Base-by-base conservation (phyloP, 2,797 vertebrate species). In the Ispidina picta region DNA sequence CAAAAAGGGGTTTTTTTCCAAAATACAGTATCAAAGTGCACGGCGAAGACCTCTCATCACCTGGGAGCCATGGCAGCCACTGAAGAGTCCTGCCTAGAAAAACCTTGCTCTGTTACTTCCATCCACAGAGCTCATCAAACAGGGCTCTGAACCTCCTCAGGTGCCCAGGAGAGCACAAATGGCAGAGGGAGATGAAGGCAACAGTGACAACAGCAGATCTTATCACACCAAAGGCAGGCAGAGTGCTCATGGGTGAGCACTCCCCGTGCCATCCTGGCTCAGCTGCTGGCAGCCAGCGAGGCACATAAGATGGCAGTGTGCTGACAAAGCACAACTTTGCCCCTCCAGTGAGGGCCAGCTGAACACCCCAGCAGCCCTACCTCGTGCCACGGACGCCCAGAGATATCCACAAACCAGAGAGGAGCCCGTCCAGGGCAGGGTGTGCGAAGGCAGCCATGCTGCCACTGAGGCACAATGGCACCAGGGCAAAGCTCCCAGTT, bases 321-420 rank as follows among this genome's bases (percentile, higher is more conserved):
- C 29, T 4, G 2, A 29, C 10, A 7, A 37, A 25, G 35, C 58
- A 59, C 20, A 22, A 15, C 58, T 59, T 59, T 59, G 35, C 25
- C 16, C 23, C 59, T 20, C 11, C n/a, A 1, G 12, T 12, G 35
- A 43, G 52, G 29, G 84, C 35, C 33, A 35, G 13, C 23, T 39
- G 39, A 21, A 4, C 0, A 0, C 11, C 9, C 23, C 0, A 0
- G 20, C 29, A 54, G 59, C 29, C 1, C 1, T 10, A 39, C 26
- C 26, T 72, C 9, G 0, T 22, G 18, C 62, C 66, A 1, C 2
- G 6, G n/a, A 15, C 59, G 17, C 44, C 23, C 33, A 44, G 66
- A 17, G 10, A 14, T 10, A 0, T 10, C 51, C 8, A 56, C 66
- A 56, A 74, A 56, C 8, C 2, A 3, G 60, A 59, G 62, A 65